These are phyloP conservation scores for Dipodomys stephensi DNA, from an alignment of 2,113 vertebrate species.

Conservation along the genomic window DNA sequence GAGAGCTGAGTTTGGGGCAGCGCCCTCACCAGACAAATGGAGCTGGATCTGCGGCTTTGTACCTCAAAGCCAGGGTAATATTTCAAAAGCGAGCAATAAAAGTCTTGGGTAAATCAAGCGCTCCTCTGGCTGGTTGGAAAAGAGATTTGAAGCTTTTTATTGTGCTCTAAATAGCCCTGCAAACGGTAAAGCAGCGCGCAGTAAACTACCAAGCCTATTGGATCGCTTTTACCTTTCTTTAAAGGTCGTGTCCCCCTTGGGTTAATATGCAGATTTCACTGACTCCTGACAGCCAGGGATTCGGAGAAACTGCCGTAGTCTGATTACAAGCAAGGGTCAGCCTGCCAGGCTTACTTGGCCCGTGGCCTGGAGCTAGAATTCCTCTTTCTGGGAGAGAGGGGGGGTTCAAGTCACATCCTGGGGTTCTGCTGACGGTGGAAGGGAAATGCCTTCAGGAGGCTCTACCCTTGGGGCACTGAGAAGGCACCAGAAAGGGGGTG, in stretches of 20 bases:
- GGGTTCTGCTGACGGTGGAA: background rate
- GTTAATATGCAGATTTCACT: constrained; percentile 49
- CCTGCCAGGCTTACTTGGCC: background rate
- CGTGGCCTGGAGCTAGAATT: background rate
- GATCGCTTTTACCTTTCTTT: constrained; percentile 35
- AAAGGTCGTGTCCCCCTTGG: constrained; percentile 47
- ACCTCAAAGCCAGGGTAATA: constrained; percentile 70
- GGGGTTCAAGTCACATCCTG: no score
- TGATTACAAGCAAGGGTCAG: constrained; percentile 58
- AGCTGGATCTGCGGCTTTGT: constrained; percentile 62
- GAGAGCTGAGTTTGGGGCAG: background rate
- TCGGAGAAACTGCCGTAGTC: constrained; percentile 9
- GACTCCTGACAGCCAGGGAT: constrained; percentile 19
- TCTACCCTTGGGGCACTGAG: no score
- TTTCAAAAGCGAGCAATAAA: constrained; percentile 76
- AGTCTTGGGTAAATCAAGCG: constrained; percentile 59
- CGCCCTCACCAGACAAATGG: constrained; percentile 62
- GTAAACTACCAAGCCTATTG: background rate
- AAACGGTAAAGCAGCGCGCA: background rate
- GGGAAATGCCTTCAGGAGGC: background rate
- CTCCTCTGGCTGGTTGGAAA: constrained; percentile 59
- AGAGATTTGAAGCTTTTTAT: constrained; percentile 71
- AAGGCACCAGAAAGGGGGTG: background rate
- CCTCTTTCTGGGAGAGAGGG: background rate
- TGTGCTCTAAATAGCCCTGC: constrained; percentile 57